Evolutionary conservation across 2,797 vertebrate genomes (phyloP), one percentile per base, ranked within the genome.

Genomic region (Hoplostethus mediterraneus): DNA sequence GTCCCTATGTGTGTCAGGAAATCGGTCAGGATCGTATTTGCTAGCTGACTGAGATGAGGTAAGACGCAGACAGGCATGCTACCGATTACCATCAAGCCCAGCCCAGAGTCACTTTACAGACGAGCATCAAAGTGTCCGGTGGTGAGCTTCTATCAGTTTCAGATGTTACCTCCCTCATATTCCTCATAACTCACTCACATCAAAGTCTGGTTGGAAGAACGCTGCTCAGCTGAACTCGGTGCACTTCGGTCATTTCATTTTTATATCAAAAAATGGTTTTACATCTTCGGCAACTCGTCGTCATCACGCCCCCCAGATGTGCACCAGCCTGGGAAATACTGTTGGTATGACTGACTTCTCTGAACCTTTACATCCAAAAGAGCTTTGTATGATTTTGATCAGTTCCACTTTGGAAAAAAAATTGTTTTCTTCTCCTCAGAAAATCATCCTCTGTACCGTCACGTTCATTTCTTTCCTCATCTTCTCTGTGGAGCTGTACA

Each of bases 161-260:
- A 83, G 59, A 79, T 84, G 70, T 79, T 44, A 63, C 55, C 62
- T 54, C 40, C 13, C 45, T 36, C 51, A 30, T 47, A 10, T 79
- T 30, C 2, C 31, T 58, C 49, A 71, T 64, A 80, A 80, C 53
- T 69, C 55, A 47, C 58, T 77, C 71, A 78, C 69, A 59, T 82
- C 69, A 80, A 84, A 84, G 76, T 60, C 21, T 52, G 21, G 11
- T 60, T 52, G 44, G 17, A 45, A 58, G 63, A 71, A 64, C 48
- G 11, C 33, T 53, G 30, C 49, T 33, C 49, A 64, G 64, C 60
- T 60, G n/a, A 59, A 42, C 33, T n/a, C 59, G 36, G 14, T 49
- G 38, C 44, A 30, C 17, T 62, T 2, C 38, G 3, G 1, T 48
- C 21, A 57, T 78, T 63, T 36, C 65, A 67, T 11, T 21, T 7